Conservation (phyloP, 2,888 invertebrate species). For the Dexiosoma caninum region DNA sequence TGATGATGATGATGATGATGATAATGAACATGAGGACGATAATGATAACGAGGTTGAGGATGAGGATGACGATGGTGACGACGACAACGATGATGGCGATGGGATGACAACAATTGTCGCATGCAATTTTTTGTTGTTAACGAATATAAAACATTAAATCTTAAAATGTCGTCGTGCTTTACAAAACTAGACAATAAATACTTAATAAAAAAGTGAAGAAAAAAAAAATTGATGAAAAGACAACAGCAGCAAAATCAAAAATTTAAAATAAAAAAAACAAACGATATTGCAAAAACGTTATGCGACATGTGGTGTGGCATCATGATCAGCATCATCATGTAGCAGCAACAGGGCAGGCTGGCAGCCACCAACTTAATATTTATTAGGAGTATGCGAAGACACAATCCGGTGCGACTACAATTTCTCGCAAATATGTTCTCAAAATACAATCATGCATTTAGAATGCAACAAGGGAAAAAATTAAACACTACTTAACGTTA, state of each 20-base stretch:
- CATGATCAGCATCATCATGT: conserved; percentile 53
- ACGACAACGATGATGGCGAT: conserved; percentile 24
- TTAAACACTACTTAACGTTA: conserved; percentile 53
- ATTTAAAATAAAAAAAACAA: conserved; percentile 24
- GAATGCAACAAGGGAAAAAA: not conserved
- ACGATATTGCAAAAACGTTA: conserved; percentile 64
- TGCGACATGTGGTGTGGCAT: conserved; percentile 65
- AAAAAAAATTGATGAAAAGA: conserved; percentile 15
- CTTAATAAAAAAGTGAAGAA: conserved; percentile 18
- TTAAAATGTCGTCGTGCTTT: conserved; percentile 60
- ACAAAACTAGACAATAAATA: conserved; percentile 53
- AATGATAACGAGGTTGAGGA: not conserved
- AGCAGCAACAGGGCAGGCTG: conserved; percentile 35
- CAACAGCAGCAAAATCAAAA: not conserved
- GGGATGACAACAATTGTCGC: conserved; percentile 56
- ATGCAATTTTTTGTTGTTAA: conserved; percentile 41
- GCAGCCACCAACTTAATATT: conserved; percentile 43
- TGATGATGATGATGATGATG: conserved; percentile 14
- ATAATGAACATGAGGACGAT: not conserved
- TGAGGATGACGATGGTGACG: conserved; percentile 13
- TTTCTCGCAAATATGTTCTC: conserved; percentile 28
- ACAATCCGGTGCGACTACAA: not conserved
- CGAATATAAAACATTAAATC: conserved; percentile 53
- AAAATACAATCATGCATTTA: conserved; percentile 5
- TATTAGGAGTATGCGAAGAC: conserved; percentile 33